A percentile compares a stretch with the other conserved stretches of the same genome.
Evolutionary conservation across 1,140 invertebrate species (phyloP).

Genomic region (Rhizoglyphus robini): DNA sequence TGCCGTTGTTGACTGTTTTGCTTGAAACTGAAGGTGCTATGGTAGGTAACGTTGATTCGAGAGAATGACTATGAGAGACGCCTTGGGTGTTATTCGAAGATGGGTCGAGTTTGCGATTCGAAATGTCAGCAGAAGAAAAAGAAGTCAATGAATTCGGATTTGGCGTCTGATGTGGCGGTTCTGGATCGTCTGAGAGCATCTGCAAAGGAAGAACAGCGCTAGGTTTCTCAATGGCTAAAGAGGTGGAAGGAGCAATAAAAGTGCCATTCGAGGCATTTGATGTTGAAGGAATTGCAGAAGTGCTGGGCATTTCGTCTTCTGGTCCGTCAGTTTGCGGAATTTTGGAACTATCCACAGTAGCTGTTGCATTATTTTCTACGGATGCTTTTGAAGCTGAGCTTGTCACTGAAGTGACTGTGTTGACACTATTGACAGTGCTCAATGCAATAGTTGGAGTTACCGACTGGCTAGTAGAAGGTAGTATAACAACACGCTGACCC

Average conservation of each 20-base stretch:
- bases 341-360: neutral
- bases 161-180: neutral
- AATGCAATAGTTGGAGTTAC: no score
- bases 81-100: neutral
- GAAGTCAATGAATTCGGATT: constrained; percentile 13
- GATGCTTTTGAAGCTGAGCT: neutral
- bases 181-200: constrained; percentile 20
- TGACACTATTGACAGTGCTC: no score
- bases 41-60: neutral
- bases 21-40: constrained; percentile 27
- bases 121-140: constrained; percentile 26
- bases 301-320: constrained; percentile 15
- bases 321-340: constrained; percentile 25
- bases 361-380: neutral
- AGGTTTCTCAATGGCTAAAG: constrained; percentile 20
- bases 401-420: neutral
- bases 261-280: neutral
- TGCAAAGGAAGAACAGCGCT: constrained; percentile 17
- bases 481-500: no score
- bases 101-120: no score
- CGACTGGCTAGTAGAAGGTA: no score
- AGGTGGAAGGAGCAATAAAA: constrained; percentile 9
- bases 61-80: neutral
- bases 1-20: constrained; percentile 29
- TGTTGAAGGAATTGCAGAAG: neutral